Base-by-base conservation (phyloP, 2,888 invertebrate species). In the Drosophila lacicola region DNA sequence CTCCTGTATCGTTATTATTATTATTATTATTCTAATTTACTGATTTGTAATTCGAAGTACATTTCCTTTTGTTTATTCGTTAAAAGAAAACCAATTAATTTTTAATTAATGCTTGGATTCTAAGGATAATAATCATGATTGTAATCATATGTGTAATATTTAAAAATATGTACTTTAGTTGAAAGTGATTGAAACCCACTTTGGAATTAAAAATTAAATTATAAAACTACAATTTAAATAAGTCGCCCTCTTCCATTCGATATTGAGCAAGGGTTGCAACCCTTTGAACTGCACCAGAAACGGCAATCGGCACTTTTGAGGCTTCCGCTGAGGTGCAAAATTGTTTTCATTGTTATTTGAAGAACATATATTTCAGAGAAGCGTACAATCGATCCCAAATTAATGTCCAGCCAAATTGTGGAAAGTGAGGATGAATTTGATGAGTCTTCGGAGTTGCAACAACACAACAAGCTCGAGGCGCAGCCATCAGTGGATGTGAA, bases 361-460 rank as follows among this genome's bases (percentile, higher is more conserved):
- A 36, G 13, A 17, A 61, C 51, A 10, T 13, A 36, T 10, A 21
- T 17, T 17, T 11, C 13, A 2, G 3, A n/a, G 5, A 25, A 41
- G 4, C 13, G 14, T 10, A 39, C 1, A 25, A 8, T 19, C n/a
- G 33, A 46, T 13, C 41, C 41, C 2, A 25, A 33, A 14, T 54
- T 44, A 63, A 85, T 84, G 88, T 74, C 82, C 44, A 54, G 55
- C 25, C 80, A 86, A 66, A 74, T 67, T 74, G 63, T 53, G 42
- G 87, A 82, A 45, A 83, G 87, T 57, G 87, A 86, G 54, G 90
- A 84, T 77, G 89, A 86, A 57, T 88, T 77, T 49, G 89, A 88
- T 62, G 85, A 85, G 73, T 51, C 87, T 58, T 87, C 85, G 56
- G 85, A 87, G 75, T 45, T 86, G 55, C 86, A 78, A 57, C 75